Evolutionary conservation across 1,140 invertebrate species (phyloP).

Genomic region (Trichomalopsis sarcophagae): DNA sequence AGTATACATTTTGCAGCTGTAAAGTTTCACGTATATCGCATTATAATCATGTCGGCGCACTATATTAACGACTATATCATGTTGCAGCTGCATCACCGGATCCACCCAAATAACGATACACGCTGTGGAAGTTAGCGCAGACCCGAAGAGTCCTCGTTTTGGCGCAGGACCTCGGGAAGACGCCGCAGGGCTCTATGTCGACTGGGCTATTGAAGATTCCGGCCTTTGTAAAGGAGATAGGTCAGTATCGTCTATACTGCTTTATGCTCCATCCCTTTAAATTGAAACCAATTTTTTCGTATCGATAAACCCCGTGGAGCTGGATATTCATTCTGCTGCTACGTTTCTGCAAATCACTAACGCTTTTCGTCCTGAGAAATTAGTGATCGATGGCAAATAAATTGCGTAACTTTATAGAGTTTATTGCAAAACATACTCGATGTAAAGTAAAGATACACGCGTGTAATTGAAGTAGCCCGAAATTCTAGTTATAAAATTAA

Average conservation of each 20-base stretch:
- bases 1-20: no score
- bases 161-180: slow-evolving; percentile 77
- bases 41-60: no score
- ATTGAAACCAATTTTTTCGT: background rate
- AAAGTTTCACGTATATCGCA: no score
- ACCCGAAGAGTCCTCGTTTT: slow-evolving; percentile 80
- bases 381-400: no score
- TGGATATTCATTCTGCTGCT: background rate
- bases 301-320: background rate
- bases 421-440: no score
- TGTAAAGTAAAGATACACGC: no score
- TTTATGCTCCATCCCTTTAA: background rate
- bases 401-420: background rate
- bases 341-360: no score
- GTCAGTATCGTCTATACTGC: slow-evolving; percentile 65
- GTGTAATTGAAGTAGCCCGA: no score
- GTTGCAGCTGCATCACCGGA: slow-evolving; percentile 75
- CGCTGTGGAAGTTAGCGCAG: slow-evolving; percentile 80
- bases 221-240: slow-evolving; percentile 85
- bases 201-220: slow-evolving; percentile 86
- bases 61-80: background rate
- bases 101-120: slow-evolving; percentile 76
- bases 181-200: slow-evolving; percentile 79
- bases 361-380: no score
- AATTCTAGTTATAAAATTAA: background rate